Conservation (phyloP, 2,113 vertebrate species). For the Elephantulus edwardii region DNA sequence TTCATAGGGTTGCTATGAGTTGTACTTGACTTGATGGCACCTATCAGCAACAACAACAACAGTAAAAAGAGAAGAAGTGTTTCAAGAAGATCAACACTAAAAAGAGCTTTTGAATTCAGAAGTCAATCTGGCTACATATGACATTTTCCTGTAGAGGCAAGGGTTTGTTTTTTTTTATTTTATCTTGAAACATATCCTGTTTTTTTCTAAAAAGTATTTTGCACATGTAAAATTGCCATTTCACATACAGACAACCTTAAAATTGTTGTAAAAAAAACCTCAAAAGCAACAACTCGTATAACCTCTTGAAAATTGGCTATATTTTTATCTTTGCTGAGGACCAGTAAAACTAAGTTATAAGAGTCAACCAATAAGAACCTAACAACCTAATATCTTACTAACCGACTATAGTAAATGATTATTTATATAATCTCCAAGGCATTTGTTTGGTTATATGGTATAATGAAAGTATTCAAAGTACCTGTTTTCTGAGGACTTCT, state of each 20-base stretch:
- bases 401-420: background rate
- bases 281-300: slow-evolving; percentile 16
- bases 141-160: slow-evolving; percentile 59
- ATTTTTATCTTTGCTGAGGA: slow-evolving; percentile 61
- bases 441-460: background rate
- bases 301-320: slow-evolving; percentile 44
- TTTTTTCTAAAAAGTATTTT: slow-evolving; percentile 60
- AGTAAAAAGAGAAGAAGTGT: no score
- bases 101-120: slow-evolving; percentile 3
- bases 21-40: no score
- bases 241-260: slow-evolving; percentile 55
- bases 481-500: slow-evolving; percentile 70
- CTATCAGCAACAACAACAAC: no score
- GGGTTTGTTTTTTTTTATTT: slow-evolving; percentile 53
- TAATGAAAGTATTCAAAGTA: slow-evolving; percentile 63
- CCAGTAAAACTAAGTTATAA: slow-evolving; percentile 7
- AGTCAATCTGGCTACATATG: slow-evolving; percentile 34
- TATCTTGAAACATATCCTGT: slow-evolving; percentile 66
- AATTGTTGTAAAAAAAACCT: slow-evolving; percentile 33
- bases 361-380: no score
- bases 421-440: background rate
- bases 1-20: no score
- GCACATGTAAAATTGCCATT: slow-evolving; percentile 64
- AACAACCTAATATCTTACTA: slow-evolving; percentile 30
- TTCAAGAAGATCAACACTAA: background rate